phyloP scores from a whole-genome alignment of 2,888 invertebrate genomes.

The Troides aeacus region DNA sequence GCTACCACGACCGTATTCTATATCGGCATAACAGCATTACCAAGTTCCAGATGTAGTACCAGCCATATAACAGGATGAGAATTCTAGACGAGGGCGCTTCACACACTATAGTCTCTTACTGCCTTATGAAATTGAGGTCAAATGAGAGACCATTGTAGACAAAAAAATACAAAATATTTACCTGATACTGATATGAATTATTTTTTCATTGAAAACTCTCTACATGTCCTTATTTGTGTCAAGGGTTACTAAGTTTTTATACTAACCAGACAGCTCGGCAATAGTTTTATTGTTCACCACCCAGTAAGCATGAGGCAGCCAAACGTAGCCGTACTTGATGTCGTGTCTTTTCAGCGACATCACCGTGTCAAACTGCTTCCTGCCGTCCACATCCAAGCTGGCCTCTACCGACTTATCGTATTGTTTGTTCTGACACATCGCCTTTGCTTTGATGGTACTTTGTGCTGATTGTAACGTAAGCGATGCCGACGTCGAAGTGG shows the following conservation, averaged over 20 bases:
- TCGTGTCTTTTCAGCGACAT: constrained; percentile 80
- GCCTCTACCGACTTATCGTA: constrained; percentile 85
- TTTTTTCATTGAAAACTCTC: too few species aligned
- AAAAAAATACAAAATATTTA: too few species aligned
- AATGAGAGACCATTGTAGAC: too few species aligned
- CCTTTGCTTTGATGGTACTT: constrained; percentile 84
- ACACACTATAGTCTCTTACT: too few species aligned
- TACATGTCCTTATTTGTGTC: too few species aligned
- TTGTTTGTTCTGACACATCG: constrained; percentile 84
- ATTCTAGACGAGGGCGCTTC: too few species aligned
- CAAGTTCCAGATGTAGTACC: too few species aligned
- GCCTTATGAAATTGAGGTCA: too few species aligned
- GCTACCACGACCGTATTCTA: too few species aligned
- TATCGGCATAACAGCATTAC: too few species aligned
- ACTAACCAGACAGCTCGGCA: constrained; percentile 84
- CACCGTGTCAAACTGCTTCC: constrained; percentile 84
- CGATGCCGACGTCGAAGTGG: constrained; percentile 68
- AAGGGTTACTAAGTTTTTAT: background rate
- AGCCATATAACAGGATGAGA: too few species aligned
- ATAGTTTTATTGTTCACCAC: constrained; percentile 86
- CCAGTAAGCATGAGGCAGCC: constrained; percentile 85
- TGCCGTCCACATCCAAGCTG: constrained; percentile 86
- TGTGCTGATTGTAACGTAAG: constrained; percentile 84
- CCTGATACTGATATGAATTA: too few species aligned
- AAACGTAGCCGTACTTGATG: constrained; percentile 84